phyloP scores from a whole-genome alignment of 2,797 vertebrate species.

The Naso thynnoides region DNA sequence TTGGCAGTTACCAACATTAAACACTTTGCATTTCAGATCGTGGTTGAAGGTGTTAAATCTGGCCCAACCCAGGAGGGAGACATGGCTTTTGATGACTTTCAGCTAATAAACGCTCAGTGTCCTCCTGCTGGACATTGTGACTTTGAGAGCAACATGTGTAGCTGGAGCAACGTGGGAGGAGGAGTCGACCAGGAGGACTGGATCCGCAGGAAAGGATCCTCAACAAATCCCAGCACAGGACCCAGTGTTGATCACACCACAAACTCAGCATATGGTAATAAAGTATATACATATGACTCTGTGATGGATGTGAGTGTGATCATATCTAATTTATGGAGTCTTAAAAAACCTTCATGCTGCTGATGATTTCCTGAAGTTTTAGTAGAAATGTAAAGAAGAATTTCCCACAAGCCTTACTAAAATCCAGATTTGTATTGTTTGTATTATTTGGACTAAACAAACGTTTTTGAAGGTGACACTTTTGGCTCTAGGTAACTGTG shows the following conservation, averaged over 20 bases:
- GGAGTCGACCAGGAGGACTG: slow-evolving; percentile 79
- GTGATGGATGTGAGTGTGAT: background rate
- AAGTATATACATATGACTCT: background rate
- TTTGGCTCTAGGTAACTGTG: no score
- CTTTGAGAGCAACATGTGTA: slow-evolving; percentile 82
- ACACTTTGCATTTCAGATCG: slow-evolving; percentile 67
- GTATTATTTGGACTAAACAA: no score
- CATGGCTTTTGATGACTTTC: slow-evolving; percentile 85
- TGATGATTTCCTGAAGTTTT: background rate
- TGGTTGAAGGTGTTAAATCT: slow-evolving; percentile 80
- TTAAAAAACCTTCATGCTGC: background rate
- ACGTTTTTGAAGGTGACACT: no score
- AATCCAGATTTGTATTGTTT: no score
- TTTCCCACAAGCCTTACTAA: no score
- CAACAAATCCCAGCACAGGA: slow-evolving; percentile 70
- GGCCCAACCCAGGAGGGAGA: slow-evolving; percentile 72
- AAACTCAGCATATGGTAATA: slow-evolving; percentile 65
- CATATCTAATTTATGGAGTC: background rate
- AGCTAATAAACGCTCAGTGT: slow-evolving; percentile 70
- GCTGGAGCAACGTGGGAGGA: slow-evolving; percentile 79
- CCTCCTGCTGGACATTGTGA: slow-evolving; percentile 76
- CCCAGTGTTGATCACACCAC: slow-evolving; percentile 84
- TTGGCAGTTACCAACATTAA: background rate
- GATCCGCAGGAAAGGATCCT: slow-evolving; percentile 76
- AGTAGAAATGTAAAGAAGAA: background rate